Evolutionary conservation across 2,113 vertebrate genomes (phyloP).

Genomic region (Sinocyclocheilus rhinocerous): DNA sequence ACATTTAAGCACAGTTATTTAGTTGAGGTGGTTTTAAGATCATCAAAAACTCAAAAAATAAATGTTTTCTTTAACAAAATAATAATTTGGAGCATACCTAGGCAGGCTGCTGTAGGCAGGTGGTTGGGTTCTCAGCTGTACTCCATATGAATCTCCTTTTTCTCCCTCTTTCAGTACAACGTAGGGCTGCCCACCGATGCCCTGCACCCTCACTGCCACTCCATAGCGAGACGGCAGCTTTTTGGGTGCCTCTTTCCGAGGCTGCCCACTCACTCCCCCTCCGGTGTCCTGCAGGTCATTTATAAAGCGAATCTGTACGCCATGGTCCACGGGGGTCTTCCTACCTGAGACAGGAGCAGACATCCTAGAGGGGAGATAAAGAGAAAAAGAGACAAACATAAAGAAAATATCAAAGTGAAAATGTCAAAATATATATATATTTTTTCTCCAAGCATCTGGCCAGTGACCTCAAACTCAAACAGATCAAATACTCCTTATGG

Average conservation of each 20-base stretch:
- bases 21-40: too few species aligned
- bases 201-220: slow-evolving; percentile 90
- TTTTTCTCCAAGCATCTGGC: too few species aligned
- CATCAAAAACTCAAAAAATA: too few species aligned
- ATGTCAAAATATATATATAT: background rate
- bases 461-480: background rate
- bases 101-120: slow-evolving; percentile 72
- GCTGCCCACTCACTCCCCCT: slow-evolving; percentile 56
- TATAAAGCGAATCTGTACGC: slow-evolving; percentile 95
- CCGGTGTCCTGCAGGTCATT: slow-evolving; percentile 76
- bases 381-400: background rate
- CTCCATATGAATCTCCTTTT: slow-evolving; percentile 89
- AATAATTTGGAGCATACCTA: slow-evolving; percentile 3
- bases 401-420: background rate
- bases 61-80: background rate
- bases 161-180: slow-evolving; percentile 90
- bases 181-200: slow-evolving; percentile 91
- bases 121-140: slow-evolving; percentile 74
- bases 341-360: slow-evolving; percentile 71
- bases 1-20: too few species aligned
- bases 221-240: slow-evolving; percentile 80
- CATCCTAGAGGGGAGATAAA: slow-evolving; percentile 64
- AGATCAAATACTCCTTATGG: background rate
- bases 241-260: slow-evolving; percentile 30
- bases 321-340: slow-evolving; percentile 82